These are phyloP conservation scores for Trachymyrmex cornetzi DNA, from an alignment of 1,140 invertebrate species.

Conservation along the genomic window DNA sequence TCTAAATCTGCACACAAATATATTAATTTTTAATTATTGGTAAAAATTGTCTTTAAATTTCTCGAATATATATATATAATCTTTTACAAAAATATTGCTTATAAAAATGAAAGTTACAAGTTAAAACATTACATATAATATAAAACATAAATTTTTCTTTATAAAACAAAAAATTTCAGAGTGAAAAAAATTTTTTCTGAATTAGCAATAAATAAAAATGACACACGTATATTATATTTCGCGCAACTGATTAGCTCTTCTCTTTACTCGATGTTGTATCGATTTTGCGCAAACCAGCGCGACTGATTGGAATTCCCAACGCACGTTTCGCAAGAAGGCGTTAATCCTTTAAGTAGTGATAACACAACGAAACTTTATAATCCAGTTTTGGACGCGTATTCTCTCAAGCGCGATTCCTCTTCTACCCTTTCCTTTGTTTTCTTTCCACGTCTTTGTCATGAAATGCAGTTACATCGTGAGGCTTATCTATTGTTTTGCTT, in stretches of 20 bases:
- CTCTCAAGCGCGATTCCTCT: conserved; percentile 3
- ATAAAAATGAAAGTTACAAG: background rate
- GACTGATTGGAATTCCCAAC: conserved; percentile 66
- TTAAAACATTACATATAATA: background rate
- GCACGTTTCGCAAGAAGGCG: conserved; percentile 58
- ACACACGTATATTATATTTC: background rate
- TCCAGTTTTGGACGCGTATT: conserved; percentile 70
- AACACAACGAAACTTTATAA: conserved; percentile 74
- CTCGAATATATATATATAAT: background rate
- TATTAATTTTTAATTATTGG: background rate
- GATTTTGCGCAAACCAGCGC: conserved; percentile 30
- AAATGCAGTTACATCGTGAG: background rate
- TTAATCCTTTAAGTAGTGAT: conserved; percentile 74
- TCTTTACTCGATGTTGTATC: conserved; percentile 29
- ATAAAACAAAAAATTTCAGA: background rate
- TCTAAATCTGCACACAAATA: background rate
- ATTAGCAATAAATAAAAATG: background rate
- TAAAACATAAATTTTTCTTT: background rate
- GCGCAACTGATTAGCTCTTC: background rate
- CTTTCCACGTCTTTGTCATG: background rate
- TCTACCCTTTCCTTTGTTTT: background rate
- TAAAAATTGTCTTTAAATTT: background rate
- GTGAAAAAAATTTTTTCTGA: background rate
- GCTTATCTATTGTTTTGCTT: conserved; percentile 38
- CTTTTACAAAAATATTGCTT: background rate